phyloP scores from a whole-genome alignment of 92 coral and sea anemone species.

The Isaurus tuberculatus region DNA sequence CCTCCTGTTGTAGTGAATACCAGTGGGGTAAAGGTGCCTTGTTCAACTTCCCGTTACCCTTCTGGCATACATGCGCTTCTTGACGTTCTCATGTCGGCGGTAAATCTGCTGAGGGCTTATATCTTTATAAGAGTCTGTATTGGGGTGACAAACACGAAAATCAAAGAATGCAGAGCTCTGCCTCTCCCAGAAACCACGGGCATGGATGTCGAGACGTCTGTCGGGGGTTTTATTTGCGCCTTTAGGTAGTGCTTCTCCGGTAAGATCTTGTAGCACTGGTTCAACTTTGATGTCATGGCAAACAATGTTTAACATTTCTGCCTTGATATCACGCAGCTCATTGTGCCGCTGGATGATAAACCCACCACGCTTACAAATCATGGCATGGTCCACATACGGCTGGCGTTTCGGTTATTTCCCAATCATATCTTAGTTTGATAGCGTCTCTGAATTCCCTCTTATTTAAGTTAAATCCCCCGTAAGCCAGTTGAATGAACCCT shows the following conservation, averaged over 20 bases:
- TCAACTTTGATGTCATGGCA: conserved; percentile 42
- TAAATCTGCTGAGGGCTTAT: conserved; percentile 1
- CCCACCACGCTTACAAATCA: conserved; percentile 45
- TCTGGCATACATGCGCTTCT: background rate
- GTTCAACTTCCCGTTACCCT: background rate
- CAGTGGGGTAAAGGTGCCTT: background rate
- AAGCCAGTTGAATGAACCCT: conserved; percentile 53
- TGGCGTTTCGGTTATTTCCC: conserved; percentile 49
- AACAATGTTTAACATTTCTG: conserved; percentile 24
- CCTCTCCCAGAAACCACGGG: conserved; percentile 56
- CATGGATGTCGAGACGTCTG: conserved; percentile 40
- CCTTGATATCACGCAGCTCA: conserved; percentile 41
- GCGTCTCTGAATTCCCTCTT: conserved; percentile 68
- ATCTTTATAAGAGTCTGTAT: background rate
- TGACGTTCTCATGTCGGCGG: conserved; percentile 2
- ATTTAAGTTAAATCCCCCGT: conserved; percentile 52
- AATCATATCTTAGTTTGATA: conserved; percentile 58
- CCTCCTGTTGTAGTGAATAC: no score
- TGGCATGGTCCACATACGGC: conserved; percentile 48
- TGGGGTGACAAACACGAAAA: conserved; percentile 3
- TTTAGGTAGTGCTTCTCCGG: conserved; percentile 44
- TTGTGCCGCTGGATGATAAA: conserved; percentile 44
- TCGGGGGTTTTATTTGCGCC: conserved; percentile 35
- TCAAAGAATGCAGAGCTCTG: conserved; percentile 51
- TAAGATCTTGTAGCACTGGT: conserved; percentile 38